A percentile compares a stretch with the other conserved stretches of the same genome.
phyloP scores from a whole-genome alignment of 2,797 vertebrate species.

The Myotis vivesi region DNA sequence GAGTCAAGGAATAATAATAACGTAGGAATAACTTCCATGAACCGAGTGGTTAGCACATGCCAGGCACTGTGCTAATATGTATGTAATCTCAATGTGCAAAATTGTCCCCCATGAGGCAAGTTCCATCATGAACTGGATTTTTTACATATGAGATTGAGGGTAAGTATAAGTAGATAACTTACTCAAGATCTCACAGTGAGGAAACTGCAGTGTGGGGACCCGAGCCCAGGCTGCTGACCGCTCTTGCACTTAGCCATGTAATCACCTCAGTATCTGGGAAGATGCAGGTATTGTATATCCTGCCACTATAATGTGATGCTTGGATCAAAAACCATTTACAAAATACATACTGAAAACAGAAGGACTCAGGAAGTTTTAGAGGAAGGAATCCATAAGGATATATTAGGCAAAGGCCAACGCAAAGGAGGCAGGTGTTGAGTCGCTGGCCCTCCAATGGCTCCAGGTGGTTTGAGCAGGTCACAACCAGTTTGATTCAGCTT shows the following conservation, averaged over 20 bases:
- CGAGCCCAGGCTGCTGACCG: background rate
- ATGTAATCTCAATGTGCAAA: background rate
- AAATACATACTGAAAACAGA: background rate
- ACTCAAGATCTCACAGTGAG: background rate
- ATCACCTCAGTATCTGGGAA: background rate
- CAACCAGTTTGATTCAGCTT: slow-evolving; percentile 22
- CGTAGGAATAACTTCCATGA: background rate
- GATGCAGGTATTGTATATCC: too few species aligned
- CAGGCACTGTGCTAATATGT: background rate
- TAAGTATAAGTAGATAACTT: background rate
- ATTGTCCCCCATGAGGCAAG: background rate
- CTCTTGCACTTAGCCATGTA: background rate
- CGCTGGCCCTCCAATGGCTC: background rate
- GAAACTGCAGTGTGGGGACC: background rate
- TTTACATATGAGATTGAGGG: background rate
- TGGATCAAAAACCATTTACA: background rate
- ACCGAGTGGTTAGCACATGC: background rate
- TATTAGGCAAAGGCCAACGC: background rate
- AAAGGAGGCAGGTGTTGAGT: background rate
- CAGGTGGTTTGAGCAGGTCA: slow-evolving; percentile 31
- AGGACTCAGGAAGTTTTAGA: slow-evolving; percentile 12
- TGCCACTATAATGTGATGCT: background rate
- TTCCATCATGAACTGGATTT: background rate
- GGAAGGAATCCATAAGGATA: background rate
- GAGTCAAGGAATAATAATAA: background rate